Conservation (phyloP, 2,113 vertebrate species). For the Rhipidura dahli region DNA sequence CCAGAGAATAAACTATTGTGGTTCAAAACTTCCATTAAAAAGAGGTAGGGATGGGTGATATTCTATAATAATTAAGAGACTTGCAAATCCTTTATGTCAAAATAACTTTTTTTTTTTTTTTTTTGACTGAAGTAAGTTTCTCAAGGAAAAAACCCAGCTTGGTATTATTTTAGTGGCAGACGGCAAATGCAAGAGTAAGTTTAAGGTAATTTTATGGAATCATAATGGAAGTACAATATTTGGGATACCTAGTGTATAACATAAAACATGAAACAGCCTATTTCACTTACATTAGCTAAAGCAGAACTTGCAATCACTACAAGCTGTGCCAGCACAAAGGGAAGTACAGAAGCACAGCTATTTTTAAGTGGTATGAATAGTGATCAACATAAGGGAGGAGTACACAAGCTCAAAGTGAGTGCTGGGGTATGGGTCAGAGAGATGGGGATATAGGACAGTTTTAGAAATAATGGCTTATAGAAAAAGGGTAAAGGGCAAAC, state of each 20-base stretch:
- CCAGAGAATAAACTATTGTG: background rate
- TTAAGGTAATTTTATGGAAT: background rate
- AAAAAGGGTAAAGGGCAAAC: background rate
- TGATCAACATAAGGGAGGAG: background rate
- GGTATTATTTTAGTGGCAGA: background rate
- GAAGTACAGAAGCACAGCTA: background rate
- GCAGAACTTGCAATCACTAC: background rate
- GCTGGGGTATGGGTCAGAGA: fast-evolving
- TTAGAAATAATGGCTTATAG: background rate
- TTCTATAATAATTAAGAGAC: background rate
- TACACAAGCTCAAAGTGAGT: background rate
- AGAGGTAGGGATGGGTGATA: background rate
- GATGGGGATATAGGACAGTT: fast-evolving
- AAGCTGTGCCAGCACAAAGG: background rate
- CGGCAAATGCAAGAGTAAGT: background rate
- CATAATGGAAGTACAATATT: background rate
- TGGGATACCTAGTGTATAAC: background rate
- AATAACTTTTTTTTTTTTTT: background rate
- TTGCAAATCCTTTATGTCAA: background rate
- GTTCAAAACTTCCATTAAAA: background rate
- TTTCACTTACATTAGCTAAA: background rate
- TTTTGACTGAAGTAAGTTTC: background rate
- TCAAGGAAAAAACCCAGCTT: background rate
- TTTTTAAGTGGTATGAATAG: background rate
- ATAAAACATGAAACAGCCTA: background rate